These are phyloP conservation scores for Ethmia dodecea DNA, from an alignment of 2,888 invertebrate genomes.

Conservation along the genomic window DNA sequence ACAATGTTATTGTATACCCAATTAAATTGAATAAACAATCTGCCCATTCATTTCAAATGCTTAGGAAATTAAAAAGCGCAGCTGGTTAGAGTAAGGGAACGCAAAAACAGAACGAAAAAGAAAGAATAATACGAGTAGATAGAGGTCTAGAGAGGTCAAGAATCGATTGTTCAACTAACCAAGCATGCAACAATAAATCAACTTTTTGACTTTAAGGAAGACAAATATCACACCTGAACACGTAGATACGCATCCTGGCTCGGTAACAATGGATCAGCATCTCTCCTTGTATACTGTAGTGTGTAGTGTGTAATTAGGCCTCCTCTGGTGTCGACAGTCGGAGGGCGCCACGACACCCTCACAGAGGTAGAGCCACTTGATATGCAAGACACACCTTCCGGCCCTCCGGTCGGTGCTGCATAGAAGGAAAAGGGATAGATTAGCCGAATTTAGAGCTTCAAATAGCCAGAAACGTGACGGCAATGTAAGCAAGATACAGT, in stretches of 20 bases:
- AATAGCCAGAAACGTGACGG: not conserved
- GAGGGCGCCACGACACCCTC: slow-evolving; percentile 86
- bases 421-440: slow-evolving; percentile 3
- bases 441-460: no score
- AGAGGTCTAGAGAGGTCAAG: no score
- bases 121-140: no score
- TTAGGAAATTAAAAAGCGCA: no score
- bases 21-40: no score
- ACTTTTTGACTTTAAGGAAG: no score
- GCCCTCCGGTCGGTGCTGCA: slow-evolving; percentile 86
- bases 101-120: no score
- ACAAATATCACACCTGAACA: slow-evolving; percentile 55
- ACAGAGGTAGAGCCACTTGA: slow-evolving; percentile 86
- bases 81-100: no score
- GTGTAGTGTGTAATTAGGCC: slow-evolving; percentile 77
- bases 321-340: slow-evolving; percentile 81
- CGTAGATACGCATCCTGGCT: slow-evolving; percentile 61
- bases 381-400: slow-evolving; percentile 84
- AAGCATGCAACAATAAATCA: no score
- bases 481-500: slow-evolving; percentile 1
- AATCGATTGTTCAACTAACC: no score
- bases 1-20: no score
- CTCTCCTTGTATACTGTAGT: slow-evolving; percentile 59
- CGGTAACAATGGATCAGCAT: slow-evolving; percentile 56
- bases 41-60: no score